phyloP scores from a whole-genome alignment of 2,113 vertebrate genomes.

The Myotis davidii region DNA sequence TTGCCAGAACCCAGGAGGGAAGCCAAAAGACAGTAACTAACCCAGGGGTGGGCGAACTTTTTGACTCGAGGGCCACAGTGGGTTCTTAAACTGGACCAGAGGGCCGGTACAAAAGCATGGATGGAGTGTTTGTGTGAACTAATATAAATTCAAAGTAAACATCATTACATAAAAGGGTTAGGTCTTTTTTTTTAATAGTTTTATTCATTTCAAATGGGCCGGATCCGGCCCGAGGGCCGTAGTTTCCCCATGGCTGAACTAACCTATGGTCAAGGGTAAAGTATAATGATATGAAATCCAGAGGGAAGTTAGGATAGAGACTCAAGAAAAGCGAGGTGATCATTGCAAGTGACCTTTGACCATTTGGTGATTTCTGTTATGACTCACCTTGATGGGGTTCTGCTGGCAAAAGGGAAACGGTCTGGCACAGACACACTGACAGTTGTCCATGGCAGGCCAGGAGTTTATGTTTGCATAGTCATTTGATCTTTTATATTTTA shows the following conservation, averaged over 20 bases:
- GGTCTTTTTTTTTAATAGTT: too few relatives aligned
- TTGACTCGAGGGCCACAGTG: too few relatives aligned
- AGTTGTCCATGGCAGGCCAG: not conserved
- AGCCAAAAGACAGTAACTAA: not conserved
- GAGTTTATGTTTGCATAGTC: not conserved
- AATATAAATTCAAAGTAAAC: too few relatives aligned
- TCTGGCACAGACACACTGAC: not conserved
- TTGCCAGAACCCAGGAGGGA: not conserved
- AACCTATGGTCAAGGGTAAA: not conserved
- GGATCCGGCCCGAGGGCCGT: too few relatives aligned
- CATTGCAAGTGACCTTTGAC: not conserved
- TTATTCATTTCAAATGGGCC: too few relatives aligned
- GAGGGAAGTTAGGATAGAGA: not conserved
- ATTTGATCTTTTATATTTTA: not conserved
- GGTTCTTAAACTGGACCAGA: too few relatives aligned
- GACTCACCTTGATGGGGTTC: not conserved
- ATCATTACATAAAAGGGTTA: too few relatives aligned
- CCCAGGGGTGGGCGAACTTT: too few relatives aligned
- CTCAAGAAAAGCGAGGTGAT: not conserved
- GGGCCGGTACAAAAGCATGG: too few relatives aligned
- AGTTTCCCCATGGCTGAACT: too few relatives aligned
- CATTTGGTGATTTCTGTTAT: not conserved
- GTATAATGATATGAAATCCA: not conserved
- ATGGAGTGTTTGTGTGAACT: too few relatives aligned
- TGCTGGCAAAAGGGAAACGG: not conserved